phyloP scores from a whole-genome alignment of 2,797 vertebrate species.

The Thunnus albacares region DNA sequence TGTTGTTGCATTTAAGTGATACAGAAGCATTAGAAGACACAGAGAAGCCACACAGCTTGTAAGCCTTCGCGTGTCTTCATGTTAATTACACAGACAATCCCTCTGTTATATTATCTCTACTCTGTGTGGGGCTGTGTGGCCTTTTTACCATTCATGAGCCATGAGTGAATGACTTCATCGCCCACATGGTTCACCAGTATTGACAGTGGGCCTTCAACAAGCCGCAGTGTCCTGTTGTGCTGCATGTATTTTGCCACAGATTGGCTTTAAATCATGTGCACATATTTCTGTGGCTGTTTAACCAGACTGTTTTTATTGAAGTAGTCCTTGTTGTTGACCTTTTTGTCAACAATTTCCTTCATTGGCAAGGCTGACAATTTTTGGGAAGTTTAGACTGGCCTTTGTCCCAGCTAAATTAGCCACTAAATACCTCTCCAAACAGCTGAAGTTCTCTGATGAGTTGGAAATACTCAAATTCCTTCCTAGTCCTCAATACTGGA shows the following conservation, averaged over 20 bases:
- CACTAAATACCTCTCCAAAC: background rate
- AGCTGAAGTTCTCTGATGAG: slow-evolving; percentile 6
- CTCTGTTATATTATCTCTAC: slow-evolving; percentile 42
- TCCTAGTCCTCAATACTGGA: background rate
- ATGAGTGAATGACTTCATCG: slow-evolving; percentile 38
- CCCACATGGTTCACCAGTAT: slow-evolving; percentile 27
- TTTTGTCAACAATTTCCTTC: slow-evolving; percentile 17
- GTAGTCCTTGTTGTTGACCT: background rate
- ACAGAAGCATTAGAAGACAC: background rate
- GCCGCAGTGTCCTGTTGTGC: slow-evolving; percentile 23
- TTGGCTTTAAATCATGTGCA: background rate
- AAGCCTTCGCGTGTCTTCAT: slow-evolving; percentile 20
- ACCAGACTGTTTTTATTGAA: slow-evolving; percentile 12
- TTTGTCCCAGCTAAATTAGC: slow-evolving; percentile 27
- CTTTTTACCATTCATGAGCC: slow-evolving; percentile 64
- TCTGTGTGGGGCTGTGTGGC: slow-evolving; percentile 54
- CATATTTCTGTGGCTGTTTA: slow-evolving; percentile 1
- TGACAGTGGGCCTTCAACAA: slow-evolving; percentile 4
- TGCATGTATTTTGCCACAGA: slow-evolving; percentile 17
- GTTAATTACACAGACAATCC: slow-evolving; percentile 49
- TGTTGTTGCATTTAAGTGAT: slow-evolving; percentile 12
- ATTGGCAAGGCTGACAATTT: background rate
- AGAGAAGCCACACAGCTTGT: slow-evolving; percentile 24
- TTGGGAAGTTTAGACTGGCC: slow-evolving; percentile 30
- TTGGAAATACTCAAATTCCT: background rate